Base-by-base conservation (phyloP, 2,113 vertebrate genomes). In the Myotis davidii region DNA sequence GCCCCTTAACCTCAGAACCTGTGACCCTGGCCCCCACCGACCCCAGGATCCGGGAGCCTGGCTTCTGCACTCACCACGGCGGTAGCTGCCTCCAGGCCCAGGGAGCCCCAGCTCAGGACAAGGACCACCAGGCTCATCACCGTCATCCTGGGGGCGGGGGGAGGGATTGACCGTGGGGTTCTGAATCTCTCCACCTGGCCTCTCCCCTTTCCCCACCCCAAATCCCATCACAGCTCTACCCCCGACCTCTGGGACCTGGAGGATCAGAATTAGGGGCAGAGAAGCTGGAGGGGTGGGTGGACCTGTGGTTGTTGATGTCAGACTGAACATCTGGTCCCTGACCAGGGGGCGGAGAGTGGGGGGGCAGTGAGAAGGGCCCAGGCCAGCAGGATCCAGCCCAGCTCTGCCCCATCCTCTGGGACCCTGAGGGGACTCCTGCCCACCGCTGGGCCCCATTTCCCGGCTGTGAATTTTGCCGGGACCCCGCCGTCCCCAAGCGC, bases 31-130 rank as follows among this genome's bases (percentile, higher is more conserved):
- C 50, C 45, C 29, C 9, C 56, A 29, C 27, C 29, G 6, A 14
- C 37, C 37, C 79, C 6, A 20, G 27, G 45, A 42, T 61, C 64
- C n/a, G 9, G 21, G 20, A 2, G 32, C 37, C 67, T 7, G 5
- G 18, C 32, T 21, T 27, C 18, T 61, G 29, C 97, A 99, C 99
- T 99, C 98, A 99, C 99, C 99, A 99, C 99, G 0, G 99, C 99
- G 11, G 99, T 98, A 77, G 99, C 99, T 0, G 99, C 99, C 98
- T 99, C 99, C 95, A 99, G 97, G 29, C 99, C 99, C 98, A 99
- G 98, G 85, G 99, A 99, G 89, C 99, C 99, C 99, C 99, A 99
- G 98, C 99, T 99, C 27, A 99, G 98, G 97, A 99, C 98, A 21
- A 99, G 98, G 89, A 99, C 98, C 96, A 99, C 96, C 97, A 99